A percentile compares a stretch with the other conserved stretches of the same genome.
phyloP scores from a whole-genome alignment of 2,888 invertebrate species.

The Entomobrya multifasciata region DNA sequence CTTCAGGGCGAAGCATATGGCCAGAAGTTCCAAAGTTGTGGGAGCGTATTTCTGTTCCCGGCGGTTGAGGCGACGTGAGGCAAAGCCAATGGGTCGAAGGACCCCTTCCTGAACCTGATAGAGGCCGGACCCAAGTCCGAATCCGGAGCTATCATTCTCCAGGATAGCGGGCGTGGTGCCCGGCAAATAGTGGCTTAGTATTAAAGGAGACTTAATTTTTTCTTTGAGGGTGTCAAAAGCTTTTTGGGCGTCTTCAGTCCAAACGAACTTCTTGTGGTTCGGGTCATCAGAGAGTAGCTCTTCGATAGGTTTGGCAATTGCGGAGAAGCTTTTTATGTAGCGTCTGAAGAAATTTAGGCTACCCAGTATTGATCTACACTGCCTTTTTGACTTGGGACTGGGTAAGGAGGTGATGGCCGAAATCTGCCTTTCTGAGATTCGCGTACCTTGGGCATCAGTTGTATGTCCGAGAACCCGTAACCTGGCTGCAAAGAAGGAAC shows the following conservation, averaged over 20 bases:
- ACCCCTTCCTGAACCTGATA: constrained; percentile 10
- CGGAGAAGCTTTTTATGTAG: neutral
- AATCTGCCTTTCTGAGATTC: constrained; percentile 9
- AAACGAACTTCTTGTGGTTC: neutral
- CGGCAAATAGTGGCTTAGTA: constrained; percentile 2
- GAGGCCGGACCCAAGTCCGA: neutral
- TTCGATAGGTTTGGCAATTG: neutral
- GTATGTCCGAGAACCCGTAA: constrained; percentile 1
- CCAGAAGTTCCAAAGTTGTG: neutral
- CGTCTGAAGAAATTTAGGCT: constrained; percentile 17
- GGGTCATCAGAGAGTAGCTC: neutral
- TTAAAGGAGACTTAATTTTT: neutral
- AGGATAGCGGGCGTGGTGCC: neutral
- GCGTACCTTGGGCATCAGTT: neutral
- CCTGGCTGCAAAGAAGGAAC: neutral
- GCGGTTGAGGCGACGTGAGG: neutral
- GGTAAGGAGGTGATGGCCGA: neutral
- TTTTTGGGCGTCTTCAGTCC: neutral
- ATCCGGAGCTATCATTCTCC: neutral
- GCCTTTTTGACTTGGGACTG: neutral
- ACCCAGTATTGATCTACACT: neutral
- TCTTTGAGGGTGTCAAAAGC: neutral
- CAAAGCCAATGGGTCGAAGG: neutral
- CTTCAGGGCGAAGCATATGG: neutral
- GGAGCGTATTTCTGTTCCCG: constrained; percentile 6